These are phyloP conservation scores for Ecliptopera silaceata DNA, from an alignment of 2,888 invertebrate genomes.

Conservation along the genomic window DNA sequence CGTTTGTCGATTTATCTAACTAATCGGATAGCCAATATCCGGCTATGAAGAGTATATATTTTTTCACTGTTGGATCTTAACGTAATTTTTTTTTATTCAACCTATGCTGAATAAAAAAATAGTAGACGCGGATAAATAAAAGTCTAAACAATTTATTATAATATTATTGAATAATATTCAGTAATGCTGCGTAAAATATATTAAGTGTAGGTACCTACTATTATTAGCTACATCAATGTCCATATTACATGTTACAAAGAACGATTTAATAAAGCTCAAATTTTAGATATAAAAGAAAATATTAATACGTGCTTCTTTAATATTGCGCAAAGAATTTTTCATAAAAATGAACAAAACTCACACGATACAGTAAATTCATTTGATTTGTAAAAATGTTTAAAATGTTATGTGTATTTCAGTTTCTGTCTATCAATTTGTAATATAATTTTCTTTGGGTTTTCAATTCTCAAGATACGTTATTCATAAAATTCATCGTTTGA, in stretches of 20 bases:
- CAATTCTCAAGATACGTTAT: not conserved
- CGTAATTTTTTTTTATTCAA: too few species aligned
- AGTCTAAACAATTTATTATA: too few species aligned
- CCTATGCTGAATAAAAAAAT: too few species aligned
- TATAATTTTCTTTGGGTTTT: slow-evolving; percentile 1
- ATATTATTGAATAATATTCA: too few species aligned
- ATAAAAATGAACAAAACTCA: slow-evolving; percentile 13
- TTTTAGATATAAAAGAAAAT: slow-evolving; percentile 9
- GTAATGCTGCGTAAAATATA: not conserved
- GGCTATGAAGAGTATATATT: slow-evolving; percentile 54
- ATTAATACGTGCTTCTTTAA: slow-evolving; percentile 17
- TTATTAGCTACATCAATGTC: not conserved
- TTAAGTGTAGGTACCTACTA: too few species aligned
- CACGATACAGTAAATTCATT: slow-evolving; percentile 12
- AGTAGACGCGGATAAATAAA: too few species aligned
- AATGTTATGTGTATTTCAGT: slow-evolving; percentile 1
- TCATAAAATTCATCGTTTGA: slow-evolving; percentile 2
- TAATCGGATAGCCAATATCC: slow-evolving; percentile 40
- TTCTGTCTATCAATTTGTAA: slow-evolving; percentile 5
- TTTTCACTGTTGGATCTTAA: slow-evolving; percentile 49
- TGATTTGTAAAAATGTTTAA: slow-evolving; percentile 11
- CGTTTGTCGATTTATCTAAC: slow-evolving; percentile 61
- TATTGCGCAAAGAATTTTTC: slow-evolving; percentile 22
- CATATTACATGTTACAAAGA: not conserved
- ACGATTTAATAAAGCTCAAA: slow-evolving; percentile 3